Evolutionary conservation across 2,113 vertebrate species (phyloP).

Genomic region (Xenotilapia caudafasciata): DNA sequence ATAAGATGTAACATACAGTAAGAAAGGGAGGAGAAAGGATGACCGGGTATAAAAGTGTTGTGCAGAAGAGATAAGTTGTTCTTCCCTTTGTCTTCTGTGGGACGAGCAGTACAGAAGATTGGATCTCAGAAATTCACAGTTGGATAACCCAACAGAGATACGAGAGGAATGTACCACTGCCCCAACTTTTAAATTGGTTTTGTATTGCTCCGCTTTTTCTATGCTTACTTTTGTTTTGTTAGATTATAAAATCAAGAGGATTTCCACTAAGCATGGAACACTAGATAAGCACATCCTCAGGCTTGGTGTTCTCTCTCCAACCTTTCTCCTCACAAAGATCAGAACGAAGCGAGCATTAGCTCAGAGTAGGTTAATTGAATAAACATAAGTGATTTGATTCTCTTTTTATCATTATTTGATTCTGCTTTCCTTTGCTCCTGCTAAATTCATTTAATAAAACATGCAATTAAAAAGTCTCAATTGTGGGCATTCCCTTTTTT

Average conservation of each 20-base stretch:
- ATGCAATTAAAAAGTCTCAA: neutral
- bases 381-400: neutral
- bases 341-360: neutral
- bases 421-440: neutral
- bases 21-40: neutral
- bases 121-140: neutral
- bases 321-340: neutral
- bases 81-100: neutral
- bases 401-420: neutral
- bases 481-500: neutral
- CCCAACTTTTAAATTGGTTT: neutral
- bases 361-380: neutral
- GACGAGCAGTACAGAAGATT: neutral
- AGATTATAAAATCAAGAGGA: neutral
- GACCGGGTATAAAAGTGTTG: neutral
- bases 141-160: neutral
- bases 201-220: neutral
- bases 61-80: neutral
- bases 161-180: neutral
- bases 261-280: neutral
- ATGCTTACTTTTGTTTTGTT: neutral
- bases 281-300: neutral
- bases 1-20: neutral
- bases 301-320: neutral
- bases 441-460: neutral